A percentile compares a stretch with the other conserved stretches of the same genome.
These are phyloP conservation scores for Bimastos eiseni DNA, from an alignment of 2,888 invertebrate species.

Conservation along the genomic window DNA sequence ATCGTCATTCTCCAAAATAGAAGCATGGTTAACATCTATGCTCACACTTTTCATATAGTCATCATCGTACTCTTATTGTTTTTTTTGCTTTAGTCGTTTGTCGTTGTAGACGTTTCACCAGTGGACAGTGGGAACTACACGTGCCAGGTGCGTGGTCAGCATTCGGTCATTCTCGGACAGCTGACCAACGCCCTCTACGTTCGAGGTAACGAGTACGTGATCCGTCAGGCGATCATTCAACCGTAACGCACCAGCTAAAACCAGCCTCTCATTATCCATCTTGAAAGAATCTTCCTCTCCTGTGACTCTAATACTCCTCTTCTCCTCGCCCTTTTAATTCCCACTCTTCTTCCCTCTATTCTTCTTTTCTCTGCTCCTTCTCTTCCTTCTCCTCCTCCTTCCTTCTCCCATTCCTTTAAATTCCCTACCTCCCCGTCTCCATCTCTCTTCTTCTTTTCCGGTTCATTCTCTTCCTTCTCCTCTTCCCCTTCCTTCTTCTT, in stretches of 20 bases:
- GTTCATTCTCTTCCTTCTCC: not conserved
- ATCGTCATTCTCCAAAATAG: not conserved
- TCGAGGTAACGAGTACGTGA: conserved; percentile 16
- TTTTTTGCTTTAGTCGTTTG: not conserved
- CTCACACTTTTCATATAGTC: too few relatives aligned
- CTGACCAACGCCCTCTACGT: conserved; percentile 27
- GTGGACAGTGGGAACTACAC: conserved; percentile 36
- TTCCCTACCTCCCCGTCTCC: too few relatives aligned
- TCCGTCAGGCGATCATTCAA: not conserved
- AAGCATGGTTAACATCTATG: too few relatives aligned
- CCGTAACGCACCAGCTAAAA: conserved; percentile 3
- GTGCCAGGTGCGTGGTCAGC: conserved; percentile 31
- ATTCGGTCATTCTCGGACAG: conserved; percentile 26
- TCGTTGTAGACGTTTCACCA: conserved; percentile 23
- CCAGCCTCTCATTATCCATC: not conserved
- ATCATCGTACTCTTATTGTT: too few relatives aligned
- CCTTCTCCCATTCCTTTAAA: too few relatives aligned
- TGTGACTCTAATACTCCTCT: not conserved
- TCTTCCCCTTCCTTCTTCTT: not conserved
- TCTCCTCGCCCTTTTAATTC: too few relatives aligned
- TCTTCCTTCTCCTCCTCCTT: not conserved
- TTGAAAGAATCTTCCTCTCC: not conserved
- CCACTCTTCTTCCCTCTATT: not conserved
- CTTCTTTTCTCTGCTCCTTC: too few relatives aligned
- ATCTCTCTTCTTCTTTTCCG: not conserved